Evolutionary conservation across 2,113 vertebrate species (phyloP), one percentile per base, ranked within the genome.

Genomic region (Cathartes aura): DNA sequence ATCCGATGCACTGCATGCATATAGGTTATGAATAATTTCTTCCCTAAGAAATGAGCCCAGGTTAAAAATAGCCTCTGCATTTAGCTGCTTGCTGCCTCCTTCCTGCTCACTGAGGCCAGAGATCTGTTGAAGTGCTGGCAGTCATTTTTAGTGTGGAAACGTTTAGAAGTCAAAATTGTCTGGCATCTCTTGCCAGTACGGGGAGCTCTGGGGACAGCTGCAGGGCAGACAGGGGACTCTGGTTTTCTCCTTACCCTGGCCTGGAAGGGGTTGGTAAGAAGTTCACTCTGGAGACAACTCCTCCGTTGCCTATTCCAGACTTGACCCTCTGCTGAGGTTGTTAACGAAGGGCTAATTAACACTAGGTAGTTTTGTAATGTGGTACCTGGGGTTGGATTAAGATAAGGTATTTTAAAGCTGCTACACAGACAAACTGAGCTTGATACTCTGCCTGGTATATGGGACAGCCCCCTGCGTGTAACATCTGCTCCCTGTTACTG

Each of bases 31-130:
- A 94, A 83, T 88, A 95, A 94, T 95, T 96, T 63, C 89, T 86
- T 59, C 38, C 52, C 71, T 67, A 91, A 93, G 83, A 93, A 93
- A 89, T 43, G 50, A 88, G 55, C 93, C 83, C 42, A 32, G 81
- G 58, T 90, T 96, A 97, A 95, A 97, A 96, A 97, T 90, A 97
- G 34, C 43, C 63, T 63, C 48, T 90, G 63, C 26, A 26, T 96
- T 94, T 89, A 92, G 75, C 66, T 55, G 45, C 2, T 38, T 82
- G 84, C 73, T 96, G 95, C 94, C 64, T 95, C 87, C 82, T 93
- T 87, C 80, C 94, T 70, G 81, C 83, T 72, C 0, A 1, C 66
- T 16, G 59, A 70, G 93, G 66, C 94, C 1, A 0, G 89, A 83
- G 93, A 68, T 88, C 48, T 26, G 78, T 56, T 10, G 53, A 92